Conservation (phyloP, 2,113 vertebrate species). For the Dendrocopos noguchii region DNA sequence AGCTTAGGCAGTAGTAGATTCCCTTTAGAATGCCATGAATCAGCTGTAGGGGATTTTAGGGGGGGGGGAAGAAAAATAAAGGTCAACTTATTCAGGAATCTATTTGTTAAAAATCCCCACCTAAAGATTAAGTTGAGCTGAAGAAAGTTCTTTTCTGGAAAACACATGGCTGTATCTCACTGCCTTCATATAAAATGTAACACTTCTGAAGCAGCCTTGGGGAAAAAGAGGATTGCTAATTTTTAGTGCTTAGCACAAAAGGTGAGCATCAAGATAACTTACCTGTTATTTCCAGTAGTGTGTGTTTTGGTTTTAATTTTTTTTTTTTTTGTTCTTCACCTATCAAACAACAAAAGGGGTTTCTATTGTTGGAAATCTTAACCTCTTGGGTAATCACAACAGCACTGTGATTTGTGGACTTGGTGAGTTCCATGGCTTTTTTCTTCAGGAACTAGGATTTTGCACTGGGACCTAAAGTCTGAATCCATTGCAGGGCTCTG, state of each 20-base stretch:
- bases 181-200: constrained; percentile 5
- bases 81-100: background rate
- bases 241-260: background rate
- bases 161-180: background rate
- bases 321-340: background rate
- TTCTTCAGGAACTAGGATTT: background rate
- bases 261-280: background rate
- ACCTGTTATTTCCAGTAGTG: background rate
- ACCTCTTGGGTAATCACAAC: background rate
- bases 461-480: background rate
- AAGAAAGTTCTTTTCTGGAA: background rate
- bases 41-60: background rate
- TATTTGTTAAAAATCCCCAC: background rate
- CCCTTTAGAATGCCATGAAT: background rate
- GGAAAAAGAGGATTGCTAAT: background rate
- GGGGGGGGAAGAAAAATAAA: background rate
- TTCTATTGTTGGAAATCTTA: background rate
- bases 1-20: background rate
- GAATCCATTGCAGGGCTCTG: background rate
- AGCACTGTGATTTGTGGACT: background rate
- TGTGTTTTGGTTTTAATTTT: background rate
- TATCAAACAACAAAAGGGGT: background rate
- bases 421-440: background rate
- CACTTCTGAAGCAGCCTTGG: background rate
- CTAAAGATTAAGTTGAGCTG: background rate